These are phyloP conservation scores for Drosophila virilis DNA, from an alignment of 1,140 invertebrate species.

Conservation along the genomic window DNA sequence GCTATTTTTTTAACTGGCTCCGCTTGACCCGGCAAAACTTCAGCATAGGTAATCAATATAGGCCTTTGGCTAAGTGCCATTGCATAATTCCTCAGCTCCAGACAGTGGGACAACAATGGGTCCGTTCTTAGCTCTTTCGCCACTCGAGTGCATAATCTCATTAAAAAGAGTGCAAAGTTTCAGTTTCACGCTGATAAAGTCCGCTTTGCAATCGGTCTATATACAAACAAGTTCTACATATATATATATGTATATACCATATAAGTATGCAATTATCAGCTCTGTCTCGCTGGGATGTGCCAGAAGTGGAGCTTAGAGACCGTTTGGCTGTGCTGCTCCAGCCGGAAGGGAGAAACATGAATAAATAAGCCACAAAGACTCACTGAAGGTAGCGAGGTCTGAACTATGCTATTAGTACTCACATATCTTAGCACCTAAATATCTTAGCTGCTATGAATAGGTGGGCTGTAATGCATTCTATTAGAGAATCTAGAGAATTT, in stretches of 20 bases:
- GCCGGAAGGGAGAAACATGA: not conserved
- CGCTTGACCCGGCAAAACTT: slow-evolving; percentile 51
- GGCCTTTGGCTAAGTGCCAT: slow-evolving; percentile 5
- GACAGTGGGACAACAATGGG: slow-evolving; percentile 5
- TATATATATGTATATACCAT: not conserved
- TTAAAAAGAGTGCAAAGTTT: slow-evolving; percentile 50
- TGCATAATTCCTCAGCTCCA: slow-evolving; percentile 38
- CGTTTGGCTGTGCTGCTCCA: not conserved
- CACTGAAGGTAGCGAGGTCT: too few species aligned
- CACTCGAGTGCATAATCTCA: slow-evolving; percentile 31
- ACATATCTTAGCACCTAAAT: not conserved
- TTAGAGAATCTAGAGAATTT: not conserved
- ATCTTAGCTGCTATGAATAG: not conserved
- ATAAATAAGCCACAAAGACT: not conserved
- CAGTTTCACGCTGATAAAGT: slow-evolving; percentile 38
- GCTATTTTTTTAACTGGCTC: slow-evolving; percentile 18
- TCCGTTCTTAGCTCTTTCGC: slow-evolving; percentile 20
- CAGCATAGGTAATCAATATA: slow-evolving; percentile 12
- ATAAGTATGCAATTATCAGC: slow-evolving; percentile 36
- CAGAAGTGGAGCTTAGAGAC: not conserved
- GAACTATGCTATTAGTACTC: too few species aligned
- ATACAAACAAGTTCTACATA: not conserved
- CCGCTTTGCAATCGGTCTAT: not conserved
- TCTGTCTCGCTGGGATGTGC: slow-evolving; percentile 9
- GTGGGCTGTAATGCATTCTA: not conserved